A percentile compares a stretch with the other conserved stretches of the same genome.
Conservation (phyloP, 1,140 invertebrate species). For the Zeugodacus cucurbitae region DNA sequence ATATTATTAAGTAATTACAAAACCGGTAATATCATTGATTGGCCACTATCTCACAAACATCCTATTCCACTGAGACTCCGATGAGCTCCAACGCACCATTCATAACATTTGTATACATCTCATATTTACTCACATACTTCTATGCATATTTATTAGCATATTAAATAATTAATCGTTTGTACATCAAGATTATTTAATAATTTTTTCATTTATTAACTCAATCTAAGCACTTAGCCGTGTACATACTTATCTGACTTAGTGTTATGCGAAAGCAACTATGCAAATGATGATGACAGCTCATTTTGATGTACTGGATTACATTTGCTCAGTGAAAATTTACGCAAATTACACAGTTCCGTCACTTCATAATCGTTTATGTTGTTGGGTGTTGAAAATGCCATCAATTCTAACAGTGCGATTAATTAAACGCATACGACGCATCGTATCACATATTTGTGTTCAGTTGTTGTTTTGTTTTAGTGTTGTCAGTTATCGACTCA, state of each 20-base stretch:
- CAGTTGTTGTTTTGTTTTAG: neutral
- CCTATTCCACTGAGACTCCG: neutral
- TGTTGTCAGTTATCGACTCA: no score
- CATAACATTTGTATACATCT: neutral
- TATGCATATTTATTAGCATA: neutral
- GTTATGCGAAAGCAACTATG: neutral
- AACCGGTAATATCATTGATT: neutral
- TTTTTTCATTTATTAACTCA: neutral
- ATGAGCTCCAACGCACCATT: neutral
- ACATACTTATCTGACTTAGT: neutral
- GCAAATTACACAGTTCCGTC: conserved; percentile 12
- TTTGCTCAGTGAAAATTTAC: neutral
- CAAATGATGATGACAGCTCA: neutral
- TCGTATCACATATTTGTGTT: neutral
- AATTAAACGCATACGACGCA: neutral
- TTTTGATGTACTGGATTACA: conserved; percentile 6
- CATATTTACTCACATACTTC: neutral
- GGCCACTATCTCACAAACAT: neutral
- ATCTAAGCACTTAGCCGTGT: neutral
- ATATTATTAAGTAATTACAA: neutral
- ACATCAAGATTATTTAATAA: neutral
- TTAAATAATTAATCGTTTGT: neutral
- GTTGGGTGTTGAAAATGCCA: conserved; percentile 5
- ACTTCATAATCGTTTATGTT: neutral
- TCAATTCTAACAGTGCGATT: neutral